Conservation (phyloP, 2,888 invertebrate genomes). For the Catocala fraxini region DNA sequence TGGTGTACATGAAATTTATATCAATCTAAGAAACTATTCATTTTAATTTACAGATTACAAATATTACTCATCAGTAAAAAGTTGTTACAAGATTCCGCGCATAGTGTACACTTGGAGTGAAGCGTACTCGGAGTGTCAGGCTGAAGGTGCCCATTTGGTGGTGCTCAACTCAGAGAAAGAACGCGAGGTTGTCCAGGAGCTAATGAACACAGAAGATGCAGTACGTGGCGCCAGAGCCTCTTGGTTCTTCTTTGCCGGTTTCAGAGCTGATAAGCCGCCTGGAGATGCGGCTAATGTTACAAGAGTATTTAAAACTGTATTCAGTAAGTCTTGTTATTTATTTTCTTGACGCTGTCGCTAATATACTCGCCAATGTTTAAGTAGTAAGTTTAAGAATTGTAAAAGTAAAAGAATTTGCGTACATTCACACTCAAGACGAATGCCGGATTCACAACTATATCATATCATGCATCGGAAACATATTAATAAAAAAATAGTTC, state of each 20-base stretch:
- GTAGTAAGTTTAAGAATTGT: no score
- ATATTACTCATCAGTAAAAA: conserved; percentile 57
- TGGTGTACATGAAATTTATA: no score
- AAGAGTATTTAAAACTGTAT: conserved; percentile 69
- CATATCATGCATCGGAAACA: no score
- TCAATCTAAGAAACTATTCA: no score
- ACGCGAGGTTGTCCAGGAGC: conserved; percentile 51
- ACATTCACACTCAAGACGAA: no score
- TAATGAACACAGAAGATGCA: conserved; percentile 44
- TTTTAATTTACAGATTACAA: conserved; percentile 58
- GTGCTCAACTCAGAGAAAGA: conserved; percentile 70
- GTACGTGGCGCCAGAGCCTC: conserved; percentile 21
- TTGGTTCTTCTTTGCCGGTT: conserved; percentile 69
- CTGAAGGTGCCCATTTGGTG: conserved; percentile 66
- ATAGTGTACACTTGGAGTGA: conserved; percentile 66
- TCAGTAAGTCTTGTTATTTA: conserved; percentile 58
- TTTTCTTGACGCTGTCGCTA: no score
- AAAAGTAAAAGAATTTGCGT: no score
- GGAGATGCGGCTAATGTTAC: conserved; percentile 36
- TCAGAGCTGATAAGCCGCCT: conserved; percentile 58
- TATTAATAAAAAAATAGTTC: no score
- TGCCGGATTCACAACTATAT: no score
- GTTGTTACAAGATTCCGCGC: conserved; percentile 69
- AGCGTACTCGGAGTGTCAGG: conserved; percentile 67
- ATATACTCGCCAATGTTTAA: no score